Evolutionary conservation across 2,888 invertebrate species (phyloP), one percentile per base, ranked within the genome.

Genomic region (Agapostemon virescens): DNA sequence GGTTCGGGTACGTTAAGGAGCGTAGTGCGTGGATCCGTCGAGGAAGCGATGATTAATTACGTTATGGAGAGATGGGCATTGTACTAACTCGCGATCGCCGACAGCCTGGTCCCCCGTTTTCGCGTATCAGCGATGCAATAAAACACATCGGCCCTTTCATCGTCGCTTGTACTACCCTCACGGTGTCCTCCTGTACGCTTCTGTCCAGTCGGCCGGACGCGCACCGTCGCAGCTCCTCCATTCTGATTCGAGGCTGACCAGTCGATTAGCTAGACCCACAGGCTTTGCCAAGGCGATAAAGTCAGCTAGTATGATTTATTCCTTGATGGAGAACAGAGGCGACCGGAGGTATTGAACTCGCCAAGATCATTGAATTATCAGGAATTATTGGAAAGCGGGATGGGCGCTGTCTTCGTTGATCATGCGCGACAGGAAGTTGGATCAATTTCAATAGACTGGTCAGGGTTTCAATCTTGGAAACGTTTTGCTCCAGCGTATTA

Each of bases 1-100:
- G 63, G 69, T 6, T 13, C 38, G 20, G 11, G 30, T 9, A 17
- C 55, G 45, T 42, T n/a, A 42, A 61, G 42, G 58, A 11, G 17
- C 42, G 36, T 58, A 11, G 58, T 58, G 52, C 74, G 61, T 45
- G 36, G 36, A 20, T 38, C 64, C 38, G 71, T 68, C 40, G 78
- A 79, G 77, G 73, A 77, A 79, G 69, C 81, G 84, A 85, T 89
- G 90, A 89, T 89, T 89, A 89, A 89, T 90, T 89, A 89, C 85
- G 85, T 55, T 67, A 72, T 40, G 72, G 40, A 13, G 11, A n/a
- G 36, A 33, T 11, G 36, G 77, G 66, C 70, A 88, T 89, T 89
- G 86, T 88, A 45, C 77, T 58, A 52, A 64, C 68, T 73, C 58
- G 76, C 78, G 77, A 79, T 70, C 77, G 68, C 23, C 63, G 75